Base-by-base conservation (phyloP, 2,797 vertebrate species). In the Bradypodion pumilum region DNA sequence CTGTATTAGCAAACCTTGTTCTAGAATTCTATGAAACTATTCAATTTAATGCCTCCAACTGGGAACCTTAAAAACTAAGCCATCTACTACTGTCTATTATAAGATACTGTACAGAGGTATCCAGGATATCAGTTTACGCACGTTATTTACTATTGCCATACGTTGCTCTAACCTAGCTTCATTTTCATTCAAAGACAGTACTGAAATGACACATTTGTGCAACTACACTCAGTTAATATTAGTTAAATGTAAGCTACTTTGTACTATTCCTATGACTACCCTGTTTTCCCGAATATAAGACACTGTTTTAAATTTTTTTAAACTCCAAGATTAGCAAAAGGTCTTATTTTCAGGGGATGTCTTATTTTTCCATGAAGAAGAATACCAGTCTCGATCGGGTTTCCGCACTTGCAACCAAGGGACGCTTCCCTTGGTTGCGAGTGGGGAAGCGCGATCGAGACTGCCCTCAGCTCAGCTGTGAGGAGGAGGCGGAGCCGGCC, bases 21-120 rank as follows among this genome's bases (percentile, higher is more conserved):
- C 66, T 70, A 59, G 68, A 81, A 32, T 72, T 72, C 52, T 29
- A 13, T 60, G 68, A 70, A 40, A 70, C 27, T 68, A 60, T 42
- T 82, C 60, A 66, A n/a, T 60, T 40, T 35, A 82, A 65, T 49
- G 42, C 70, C 21, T 82, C 40, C 56, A 74, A 82, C 23, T 74
- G 80, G 80, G n/a, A 56, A 74, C 59, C 70, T 80, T 80, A 74
- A 62, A 82, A 70, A 74, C 68, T 70, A 82, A 82, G 59, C 80
- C 52, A 82, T 75, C 62, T 74, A 60, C 63, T 82, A 75, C 81
- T 75, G 80, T 70, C 40, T n/a, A 46, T 32, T 52, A 63, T 66
- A 74, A 75, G 23, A 35, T 46, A 40, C 59, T n/a, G n/a, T n/a
- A n/a, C n/a, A 73, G 70, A 63, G 6, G 32, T 66, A 75, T 75